Percentiles rank a stretch among this genome's conserved stretches.
Conservation (phyloP, 2,113 vertebrate genomes). For the Tetrao urogallus region DNA sequence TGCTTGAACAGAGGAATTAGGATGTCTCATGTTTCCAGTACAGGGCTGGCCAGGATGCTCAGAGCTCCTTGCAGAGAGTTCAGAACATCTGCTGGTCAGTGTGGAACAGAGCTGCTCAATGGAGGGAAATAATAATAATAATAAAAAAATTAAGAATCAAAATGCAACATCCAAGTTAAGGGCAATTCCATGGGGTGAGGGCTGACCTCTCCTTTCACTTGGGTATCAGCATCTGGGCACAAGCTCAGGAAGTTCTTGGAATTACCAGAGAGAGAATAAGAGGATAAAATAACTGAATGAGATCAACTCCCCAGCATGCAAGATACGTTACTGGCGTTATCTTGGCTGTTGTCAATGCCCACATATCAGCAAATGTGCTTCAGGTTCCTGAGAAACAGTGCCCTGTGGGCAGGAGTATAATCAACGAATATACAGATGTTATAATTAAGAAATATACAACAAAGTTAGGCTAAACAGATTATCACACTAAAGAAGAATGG, state of each 20-base stretch:
- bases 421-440: too few species aligned
- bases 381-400: not conserved
- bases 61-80: not conserved
- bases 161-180: not conserved
- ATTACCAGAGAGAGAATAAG: not conserved
- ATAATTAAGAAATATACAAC: too few species aligned
- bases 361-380: accelerated
- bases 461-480: too few species aligned
- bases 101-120: not conserved
- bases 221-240: not conserved
- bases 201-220: not conserved
- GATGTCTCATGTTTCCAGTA: not conserved
- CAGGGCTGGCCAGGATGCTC: not conserved
- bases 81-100: not conserved
- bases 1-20: not conserved
- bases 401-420: not conserved
- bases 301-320: not conserved
- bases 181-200: accelerated
- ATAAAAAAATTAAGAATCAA: not conserved
- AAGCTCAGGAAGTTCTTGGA: not conserved
- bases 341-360: not conserved
- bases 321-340: not conserved
- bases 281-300: not conserved
- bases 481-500: too few species aligned
- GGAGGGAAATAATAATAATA: not conserved